Conservation (phyloP, 1,140 invertebrate species). For the Uloborus diversus region DNA sequence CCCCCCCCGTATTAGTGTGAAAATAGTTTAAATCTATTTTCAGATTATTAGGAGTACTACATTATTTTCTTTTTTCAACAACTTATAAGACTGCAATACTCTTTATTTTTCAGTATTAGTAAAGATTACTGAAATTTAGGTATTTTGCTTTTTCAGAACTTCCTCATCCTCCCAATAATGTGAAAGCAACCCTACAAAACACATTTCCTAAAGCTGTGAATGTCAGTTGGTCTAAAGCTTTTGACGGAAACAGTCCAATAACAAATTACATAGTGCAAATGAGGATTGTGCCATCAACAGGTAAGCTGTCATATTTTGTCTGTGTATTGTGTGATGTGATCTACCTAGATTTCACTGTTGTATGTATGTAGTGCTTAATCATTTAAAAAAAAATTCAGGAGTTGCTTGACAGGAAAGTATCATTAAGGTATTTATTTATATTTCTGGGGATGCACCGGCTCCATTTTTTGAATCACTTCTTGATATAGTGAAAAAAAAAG, state of each 20-base stretch:
- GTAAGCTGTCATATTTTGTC: slow-evolving; percentile 7
- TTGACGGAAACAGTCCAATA: slow-evolving; percentile 96
- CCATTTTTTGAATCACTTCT: no score
- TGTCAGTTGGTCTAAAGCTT: slow-evolving; percentile 92
- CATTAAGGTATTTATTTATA: no score
- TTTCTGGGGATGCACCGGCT: no score
- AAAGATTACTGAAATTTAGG: no score
- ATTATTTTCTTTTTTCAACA: neutral
- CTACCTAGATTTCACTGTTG: no score
- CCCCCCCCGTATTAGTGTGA: no score
- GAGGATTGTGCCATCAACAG: slow-evolving; percentile 67
- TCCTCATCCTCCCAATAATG: slow-evolving; percentile 89
- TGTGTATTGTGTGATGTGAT: no score
- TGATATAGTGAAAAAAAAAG: no score
- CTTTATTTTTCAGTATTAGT: neutral
- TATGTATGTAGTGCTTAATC: no score
- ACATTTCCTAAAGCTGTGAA: slow-evolving; percentile 73
- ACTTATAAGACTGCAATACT: neutral
- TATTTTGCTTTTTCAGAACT: slow-evolving; percentile 73
- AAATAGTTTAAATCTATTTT: no score
- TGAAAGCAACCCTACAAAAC: slow-evolving; percentile 74
- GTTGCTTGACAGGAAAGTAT: no score
- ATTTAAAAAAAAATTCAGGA: no score
- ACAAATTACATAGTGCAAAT: slow-evolving; percentile 93
- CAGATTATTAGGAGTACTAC: neutral